Evolutionary conservation across 2,888 invertebrate species (phyloP), one percentile per base, ranked within the genome.

Genomic region (Drosophila neonasuta): DNA sequence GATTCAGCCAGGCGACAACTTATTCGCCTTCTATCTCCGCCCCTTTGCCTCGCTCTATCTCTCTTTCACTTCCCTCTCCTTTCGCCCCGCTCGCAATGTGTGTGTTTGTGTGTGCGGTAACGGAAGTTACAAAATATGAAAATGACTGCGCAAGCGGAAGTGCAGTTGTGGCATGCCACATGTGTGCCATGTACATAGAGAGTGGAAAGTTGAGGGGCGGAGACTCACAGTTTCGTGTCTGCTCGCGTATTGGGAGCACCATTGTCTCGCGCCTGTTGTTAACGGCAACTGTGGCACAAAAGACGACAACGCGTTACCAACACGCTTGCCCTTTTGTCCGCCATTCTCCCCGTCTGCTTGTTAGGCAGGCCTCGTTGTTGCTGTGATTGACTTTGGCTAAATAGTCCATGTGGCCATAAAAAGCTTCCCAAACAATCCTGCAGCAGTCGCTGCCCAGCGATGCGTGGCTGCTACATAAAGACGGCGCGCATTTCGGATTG

Each of bases 71-170:
- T 36, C 42, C 8, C 15, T 20, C 41, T 13, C 44, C 6, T 24
- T 11, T 50, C n/a, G 36, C n/a, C 36, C 11, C 36, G 6, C 11
- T 36, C n/a, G n/a, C n/a, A 36, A 36, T 61, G 42, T 48, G 48
- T 30, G 39, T 61, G 42, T 48, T 44, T 30, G 39, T 66, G 63
- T 64, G 68, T 63, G 54, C 46, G 64, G 56, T 59, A 71, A 49
- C 82, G 87, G 88, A 83, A 83, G 88, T 86, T 86, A 70, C 79
- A 76, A 88, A 83, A 86, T 87, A 86, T 86, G 88, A 87, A 86
- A 88, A 87, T 84, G 87, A 76, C 83, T 76, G 79, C 82, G 74
- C 79, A 71, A 85, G 81, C 88, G 88, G 88, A 88, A 88, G 88
- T 87, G 88, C 86, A 85, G 88, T 80, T 87, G 80, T 78, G 88